Conservation (phyloP, 2,797 vertebrate species). For the Platalea minor region DNA sequence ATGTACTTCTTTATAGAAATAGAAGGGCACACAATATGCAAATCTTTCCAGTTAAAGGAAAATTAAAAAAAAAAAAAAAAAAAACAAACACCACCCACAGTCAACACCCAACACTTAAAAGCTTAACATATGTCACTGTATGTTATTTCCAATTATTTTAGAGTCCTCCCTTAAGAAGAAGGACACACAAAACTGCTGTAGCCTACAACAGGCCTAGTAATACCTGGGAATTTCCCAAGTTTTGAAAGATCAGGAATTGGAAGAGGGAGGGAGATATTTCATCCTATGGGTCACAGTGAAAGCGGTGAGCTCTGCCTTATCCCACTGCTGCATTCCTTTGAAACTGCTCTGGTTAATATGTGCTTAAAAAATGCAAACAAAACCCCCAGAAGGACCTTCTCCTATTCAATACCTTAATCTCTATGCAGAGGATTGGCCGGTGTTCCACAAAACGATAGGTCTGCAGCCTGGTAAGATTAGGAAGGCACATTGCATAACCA, state of each 20-base stretch:
- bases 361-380: fast-evolving
- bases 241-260: not conserved
- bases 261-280: not conserved
- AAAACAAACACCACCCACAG: not conserved
- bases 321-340: not conserved
- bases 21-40: not conserved
- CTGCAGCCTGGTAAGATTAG: slow-evolving; percentile 89
- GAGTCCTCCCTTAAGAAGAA: not conserved
- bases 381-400: not conserved
- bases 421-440: slow-evolving; percentile 90
- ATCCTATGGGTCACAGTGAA: not conserved
- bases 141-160: not conserved
- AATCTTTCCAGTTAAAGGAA: not conserved
- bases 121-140: not conserved
- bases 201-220: not conserved
- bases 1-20: not conserved
- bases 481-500: slow-evolving; percentile 93
- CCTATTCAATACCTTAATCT: slow-evolving; percentile 85
- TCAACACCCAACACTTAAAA: not conserved
- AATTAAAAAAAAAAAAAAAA: fast-evolving
- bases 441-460: slow-evolving; percentile 81
- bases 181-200: not conserved
- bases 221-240: not conserved
- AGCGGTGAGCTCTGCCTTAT: not conserved
- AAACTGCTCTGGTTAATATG: not conserved